Conservation (phyloP, 2,888 invertebrate species). For the Idaea straminata region DNA sequence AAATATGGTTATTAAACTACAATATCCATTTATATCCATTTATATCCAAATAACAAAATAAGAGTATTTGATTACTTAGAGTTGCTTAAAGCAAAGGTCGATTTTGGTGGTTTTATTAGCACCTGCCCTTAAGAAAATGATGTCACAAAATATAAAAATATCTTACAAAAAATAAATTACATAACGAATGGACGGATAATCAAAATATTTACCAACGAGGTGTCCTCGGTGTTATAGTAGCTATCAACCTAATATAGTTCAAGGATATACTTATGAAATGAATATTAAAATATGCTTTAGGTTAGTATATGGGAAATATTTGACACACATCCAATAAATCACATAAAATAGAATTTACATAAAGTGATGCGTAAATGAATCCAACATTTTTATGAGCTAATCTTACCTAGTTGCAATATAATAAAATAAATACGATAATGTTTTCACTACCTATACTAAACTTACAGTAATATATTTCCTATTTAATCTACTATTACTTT, state of each 20-base stretch:
- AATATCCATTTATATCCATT: too few species aligned
- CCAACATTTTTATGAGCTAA: not conserved
- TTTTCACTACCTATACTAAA: not conserved
- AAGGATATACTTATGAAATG: not conserved
- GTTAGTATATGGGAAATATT: not conserved
- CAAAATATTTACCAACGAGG: not conserved
- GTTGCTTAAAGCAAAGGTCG: too few species aligned
- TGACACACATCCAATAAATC: not conserved
- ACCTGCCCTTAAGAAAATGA: too few species aligned
- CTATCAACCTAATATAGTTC: not conserved
- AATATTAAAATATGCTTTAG: not conserved
- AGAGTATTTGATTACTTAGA: too few species aligned
- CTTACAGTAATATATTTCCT: not conserved
- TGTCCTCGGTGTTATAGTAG: not conserved
- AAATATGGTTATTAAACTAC: too few species aligned
- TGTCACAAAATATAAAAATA: too few species aligned
- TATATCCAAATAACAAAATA: too few species aligned
- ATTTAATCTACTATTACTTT: not conserved
- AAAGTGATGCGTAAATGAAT: not conserved
- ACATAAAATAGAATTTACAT: conserved; percentile 3
- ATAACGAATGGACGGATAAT: not conserved
- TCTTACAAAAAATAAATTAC: not conserved
- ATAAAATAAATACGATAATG: not conserved
- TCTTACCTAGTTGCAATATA: too few species aligned
- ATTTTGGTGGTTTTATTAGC: too few species aligned